phyloP scores from a whole-genome alignment of 2,113 vertebrate genomes.

The Pan troglodytes region NHGRI_mPanTro3-v2.1_pri NC_072421.2:95079001-95079500 shows the following conservation, averaged over 20 bases:
- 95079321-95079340: slow-evolving; percentile 57
- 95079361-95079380: slow-evolving; percentile 52
- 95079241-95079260: slow-evolving; percentile 54
- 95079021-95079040: slow-evolving; percentile 62
- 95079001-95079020: slow-evolving; percentile 76
- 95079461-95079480: slow-evolving; percentile 53
- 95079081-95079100: slow-evolving; percentile 72
- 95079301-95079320: slow-evolving; percentile 36
- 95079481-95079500: slow-evolving; percentile 54
- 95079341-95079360: slow-evolving; percentile 67
- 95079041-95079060: slow-evolving; percentile 77
- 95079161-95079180: slow-evolving; percentile 60
- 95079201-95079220: slow-evolving; percentile 60
- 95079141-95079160: slow-evolving; percentile 63
- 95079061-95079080: slow-evolving; percentile 69
- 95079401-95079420: slow-evolving; percentile 59
- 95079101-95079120: slow-evolving; percentile 72
- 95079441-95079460: slow-evolving; percentile 54
- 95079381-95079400: slow-evolving; percentile 58
- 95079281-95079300: slow-evolving; percentile 53
- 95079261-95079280: slow-evolving; percentile 59
- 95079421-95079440: slow-evolving; percentile 62
- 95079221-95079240: slow-evolving; percentile 59
- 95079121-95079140: slow-evolving; percentile 72
- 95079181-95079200: slow-evolving; percentile 46